These are phyloP conservation scores for Dasyornis broadbenti DNA, from an alignment of 2,113 vertebrate species.

Conservation along the genomic window DNA sequence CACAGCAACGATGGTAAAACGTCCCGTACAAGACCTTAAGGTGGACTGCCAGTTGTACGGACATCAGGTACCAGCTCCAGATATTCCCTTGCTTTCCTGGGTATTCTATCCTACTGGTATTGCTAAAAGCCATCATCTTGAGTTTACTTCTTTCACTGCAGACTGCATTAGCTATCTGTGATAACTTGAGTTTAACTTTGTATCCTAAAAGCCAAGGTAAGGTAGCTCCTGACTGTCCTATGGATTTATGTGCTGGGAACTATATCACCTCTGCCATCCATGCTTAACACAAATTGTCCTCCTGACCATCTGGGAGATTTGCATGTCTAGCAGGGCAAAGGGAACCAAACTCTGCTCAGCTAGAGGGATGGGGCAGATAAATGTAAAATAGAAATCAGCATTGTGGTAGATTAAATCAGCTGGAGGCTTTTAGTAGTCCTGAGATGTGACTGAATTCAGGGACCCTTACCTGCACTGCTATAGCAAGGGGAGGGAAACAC, in stretches of 20 bases:
- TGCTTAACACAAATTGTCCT: not conserved
- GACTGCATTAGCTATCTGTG: not conserved
- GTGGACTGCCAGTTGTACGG: constrained; percentile 62
- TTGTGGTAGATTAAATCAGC: not conserved
- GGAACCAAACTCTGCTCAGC: not conserved
- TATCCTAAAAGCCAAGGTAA: not conserved
- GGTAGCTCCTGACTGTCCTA: not conserved
- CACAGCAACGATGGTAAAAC: not conserved
- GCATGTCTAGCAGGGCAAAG: not conserved
- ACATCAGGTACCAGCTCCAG: constrained; percentile 59
- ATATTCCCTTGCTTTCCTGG: not conserved
- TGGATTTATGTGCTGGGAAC: not conserved
- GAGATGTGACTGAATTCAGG: not conserved
- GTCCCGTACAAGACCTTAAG: not conserved
- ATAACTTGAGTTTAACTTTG: not conserved
- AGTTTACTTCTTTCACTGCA: not conserved
- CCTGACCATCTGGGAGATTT: not conserved
- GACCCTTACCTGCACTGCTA: not conserved
- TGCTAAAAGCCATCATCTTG: not conserved
- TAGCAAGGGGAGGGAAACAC: not conserved
- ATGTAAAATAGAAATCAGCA: not conserved
- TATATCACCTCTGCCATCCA: not conserved
- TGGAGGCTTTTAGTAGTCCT: not conserved
- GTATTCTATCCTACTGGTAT: not conserved
- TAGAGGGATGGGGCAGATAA: not conserved